Conservation (phyloP, 2,797 vertebrate species). For the Bucorvus abyssinicus region DNA sequence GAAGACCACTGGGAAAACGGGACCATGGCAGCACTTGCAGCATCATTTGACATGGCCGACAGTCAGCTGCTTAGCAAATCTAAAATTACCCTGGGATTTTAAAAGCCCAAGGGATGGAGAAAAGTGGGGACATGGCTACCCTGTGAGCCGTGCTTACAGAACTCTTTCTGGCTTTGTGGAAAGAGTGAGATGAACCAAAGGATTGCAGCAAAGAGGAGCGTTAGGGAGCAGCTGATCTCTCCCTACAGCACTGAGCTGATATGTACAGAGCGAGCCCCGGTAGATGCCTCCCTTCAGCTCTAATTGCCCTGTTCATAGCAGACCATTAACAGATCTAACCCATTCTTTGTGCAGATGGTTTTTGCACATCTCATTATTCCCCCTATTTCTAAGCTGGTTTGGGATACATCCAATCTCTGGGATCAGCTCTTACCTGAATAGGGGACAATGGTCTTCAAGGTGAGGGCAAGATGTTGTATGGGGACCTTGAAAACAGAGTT, state of each 20-base stretch:
- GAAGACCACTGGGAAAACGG: neutral
- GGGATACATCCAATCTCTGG: neutral
- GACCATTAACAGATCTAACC: neutral
- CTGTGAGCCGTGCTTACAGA: neutral
- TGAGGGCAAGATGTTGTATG: neutral
- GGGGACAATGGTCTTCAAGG: neutral
- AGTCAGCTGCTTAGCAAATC: neutral
- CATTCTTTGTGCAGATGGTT: accelerated
- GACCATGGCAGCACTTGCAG: neutral
- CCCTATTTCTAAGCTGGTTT: neutral
- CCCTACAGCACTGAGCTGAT: neutral
- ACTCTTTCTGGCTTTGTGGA: neutral
- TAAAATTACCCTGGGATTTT: neutral
- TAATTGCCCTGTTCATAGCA: neutral
- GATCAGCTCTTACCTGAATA: neutral
- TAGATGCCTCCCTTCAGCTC: neutral
- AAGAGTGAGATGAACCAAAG: neutral
- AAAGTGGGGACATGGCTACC: neutral
- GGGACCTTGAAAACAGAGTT: neutral
- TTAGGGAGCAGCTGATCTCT: neutral
- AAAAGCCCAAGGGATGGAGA: neutral
- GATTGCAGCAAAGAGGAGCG: neutral
- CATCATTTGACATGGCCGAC: neutral
- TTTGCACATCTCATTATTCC: neutral
- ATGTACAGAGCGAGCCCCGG: accelerated